phyloP scores from a whole-genome alignment of 1,140 invertebrate genomes.

The Marisa cornuarietis region DNA sequence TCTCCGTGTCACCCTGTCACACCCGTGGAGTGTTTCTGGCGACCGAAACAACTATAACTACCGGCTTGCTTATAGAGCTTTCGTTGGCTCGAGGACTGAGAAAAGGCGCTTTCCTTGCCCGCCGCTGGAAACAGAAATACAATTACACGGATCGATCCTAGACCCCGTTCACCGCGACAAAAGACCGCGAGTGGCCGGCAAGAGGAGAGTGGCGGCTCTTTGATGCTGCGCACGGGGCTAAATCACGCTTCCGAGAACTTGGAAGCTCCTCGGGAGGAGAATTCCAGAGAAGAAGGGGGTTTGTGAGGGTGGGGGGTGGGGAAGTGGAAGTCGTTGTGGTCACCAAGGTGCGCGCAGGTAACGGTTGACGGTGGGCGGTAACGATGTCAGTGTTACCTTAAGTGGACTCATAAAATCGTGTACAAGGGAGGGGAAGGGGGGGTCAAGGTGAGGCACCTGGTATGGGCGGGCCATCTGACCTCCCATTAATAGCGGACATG shows the following conservation, averaged over 20 bases:
- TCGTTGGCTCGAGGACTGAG: neutral
- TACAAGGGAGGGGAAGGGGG: too few relatives aligned
- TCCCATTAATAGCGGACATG: too few relatives aligned
- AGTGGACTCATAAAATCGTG: neutral
- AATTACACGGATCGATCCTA: neutral
- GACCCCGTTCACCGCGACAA: neutral
- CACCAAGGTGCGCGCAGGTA: neutral
- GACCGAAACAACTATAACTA: too few relatives aligned
- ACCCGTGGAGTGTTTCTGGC: too few relatives aligned
- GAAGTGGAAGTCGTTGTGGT: neutral
- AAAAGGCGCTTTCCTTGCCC: conserved; percentile 6
- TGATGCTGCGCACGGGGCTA: neutral
- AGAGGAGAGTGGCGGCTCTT: neutral
- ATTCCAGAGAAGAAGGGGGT: neutral
- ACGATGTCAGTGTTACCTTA: neutral
- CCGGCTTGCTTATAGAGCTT: too few relatives aligned
- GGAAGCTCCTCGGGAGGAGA: neutral
- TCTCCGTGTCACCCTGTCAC: too few relatives aligned
- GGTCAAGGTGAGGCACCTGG: too few relatives aligned
- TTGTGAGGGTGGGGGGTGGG: neutral
- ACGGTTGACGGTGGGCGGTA: neutral
- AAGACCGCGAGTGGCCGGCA: neutral
- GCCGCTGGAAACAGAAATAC: conserved; percentile 2
- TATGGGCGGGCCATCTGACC: too few relatives aligned
- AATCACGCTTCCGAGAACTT: conserved; percentile 9